A percentile compares a stretch with the other conserved stretches of the same genome.
phyloP scores from a whole-genome alignment of 35 echinoderm and acorn worm species.

The Hemicentrotus pulcherrimus region DNA sequence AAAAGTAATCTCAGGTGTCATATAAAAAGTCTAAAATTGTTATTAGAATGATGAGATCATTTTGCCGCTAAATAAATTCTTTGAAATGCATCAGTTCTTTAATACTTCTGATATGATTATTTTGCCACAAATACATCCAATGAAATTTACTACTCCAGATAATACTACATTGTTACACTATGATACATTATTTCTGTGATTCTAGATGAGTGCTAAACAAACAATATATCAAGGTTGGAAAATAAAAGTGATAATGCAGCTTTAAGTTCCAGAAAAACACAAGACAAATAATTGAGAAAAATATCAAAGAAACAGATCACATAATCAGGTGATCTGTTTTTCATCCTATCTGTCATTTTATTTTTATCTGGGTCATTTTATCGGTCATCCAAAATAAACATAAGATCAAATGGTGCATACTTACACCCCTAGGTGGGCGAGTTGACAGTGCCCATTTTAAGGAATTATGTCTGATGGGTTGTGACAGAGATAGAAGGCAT shows the following conservation, averaged over 20 bases:
- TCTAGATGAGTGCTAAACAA: not conserved
- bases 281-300: not conserved
- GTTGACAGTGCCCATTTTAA: not conserved
- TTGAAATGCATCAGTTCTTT: too few species aligned
- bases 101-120: not conserved
- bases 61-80: too few species aligned
- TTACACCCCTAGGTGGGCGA: constrained; percentile 29
- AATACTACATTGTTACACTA: not conserved
- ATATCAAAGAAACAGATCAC: constrained; percentile 13
- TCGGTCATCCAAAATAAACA: constrained; percentile 34
- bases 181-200: not conserved
- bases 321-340: not conserved
- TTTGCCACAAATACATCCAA: not conserved
- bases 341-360: constrained; percentile 11
- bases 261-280: not conserved
- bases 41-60: too few species aligned
- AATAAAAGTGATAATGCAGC: not conserved
- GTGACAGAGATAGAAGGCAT: not conserved
- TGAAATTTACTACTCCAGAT: not conserved
- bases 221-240: not conserved
- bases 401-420: not conserved
- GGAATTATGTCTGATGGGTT: not conserved
- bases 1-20: not conserved
- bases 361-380: constrained; percentile 32
- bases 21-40: too few species aligned